Evolutionary conservation across 2,113 vertebrate genomes (phyloP).

Genomic region (Sorex fumeus): DNA sequence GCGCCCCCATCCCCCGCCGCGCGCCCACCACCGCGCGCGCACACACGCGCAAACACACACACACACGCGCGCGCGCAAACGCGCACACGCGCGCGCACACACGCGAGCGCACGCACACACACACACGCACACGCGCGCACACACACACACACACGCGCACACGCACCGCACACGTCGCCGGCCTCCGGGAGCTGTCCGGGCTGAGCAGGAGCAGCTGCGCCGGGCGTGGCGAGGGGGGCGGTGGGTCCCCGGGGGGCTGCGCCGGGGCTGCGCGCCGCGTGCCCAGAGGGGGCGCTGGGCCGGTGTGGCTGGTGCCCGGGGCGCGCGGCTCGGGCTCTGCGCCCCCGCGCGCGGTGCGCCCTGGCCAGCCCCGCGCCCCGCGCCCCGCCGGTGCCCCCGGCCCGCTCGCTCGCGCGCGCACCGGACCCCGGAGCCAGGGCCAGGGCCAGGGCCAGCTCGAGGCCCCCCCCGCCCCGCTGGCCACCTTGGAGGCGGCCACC

Average conservation of each 20-base stretch:
- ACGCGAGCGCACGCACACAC: not conserved
- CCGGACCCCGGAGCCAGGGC: slow-evolving; percentile 69
- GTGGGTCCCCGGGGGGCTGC: slow-evolving; percentile 81
- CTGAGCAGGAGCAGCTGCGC: slow-evolving; percentile 83
- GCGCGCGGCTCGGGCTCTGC: slow-evolving; percentile 67
- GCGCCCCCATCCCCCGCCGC: not conserved
- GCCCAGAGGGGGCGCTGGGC: slow-evolving; percentile 85
- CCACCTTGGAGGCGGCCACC: slow-evolving; percentile 82
- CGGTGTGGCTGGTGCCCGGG: slow-evolving; percentile 28
- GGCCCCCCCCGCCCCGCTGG: slow-evolving; percentile 71
- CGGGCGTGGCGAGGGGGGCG: slow-evolving; percentile 72
- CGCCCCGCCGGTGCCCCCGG: not conserved
- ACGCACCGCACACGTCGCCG: slow-evolving; percentile 5
- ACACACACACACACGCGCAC: not conserved
- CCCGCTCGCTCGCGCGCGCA: not conserved
- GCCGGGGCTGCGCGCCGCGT: slow-evolving; percentile 82
- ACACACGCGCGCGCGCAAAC: accelerated
- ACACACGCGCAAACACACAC: not conserved
- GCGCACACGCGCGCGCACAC: not conserved
- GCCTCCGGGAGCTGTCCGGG: slow-evolving; percentile 79
- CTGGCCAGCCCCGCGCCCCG: not conserved
- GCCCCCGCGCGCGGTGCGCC: slow-evolving; percentile 52
- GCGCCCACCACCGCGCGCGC: not conserved
- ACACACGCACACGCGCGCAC: not conserved
- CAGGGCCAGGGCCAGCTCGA: not conserved